Evolutionary conservation across 2,113 vertebrate genomes (phyloP).

Genomic region (Corythornis cristatus): DNA sequence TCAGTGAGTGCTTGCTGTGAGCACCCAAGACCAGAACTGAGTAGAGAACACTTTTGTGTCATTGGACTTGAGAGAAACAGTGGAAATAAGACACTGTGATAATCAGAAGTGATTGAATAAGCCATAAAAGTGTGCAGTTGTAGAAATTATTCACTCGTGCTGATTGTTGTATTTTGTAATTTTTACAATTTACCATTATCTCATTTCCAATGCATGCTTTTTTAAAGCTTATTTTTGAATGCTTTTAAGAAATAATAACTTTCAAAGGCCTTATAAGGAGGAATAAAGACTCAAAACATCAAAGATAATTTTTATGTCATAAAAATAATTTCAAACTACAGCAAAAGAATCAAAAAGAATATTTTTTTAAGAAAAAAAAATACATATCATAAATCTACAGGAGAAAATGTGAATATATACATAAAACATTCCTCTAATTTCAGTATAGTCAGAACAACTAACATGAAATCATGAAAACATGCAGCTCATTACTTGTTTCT

Average conservation of each 20-base stretch:
- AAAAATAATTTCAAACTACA: constrained; percentile 9
- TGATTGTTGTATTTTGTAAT: background rate
- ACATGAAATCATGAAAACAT: background rate
- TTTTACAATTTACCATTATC: background rate
- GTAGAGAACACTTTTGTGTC: constrained; percentile 73
- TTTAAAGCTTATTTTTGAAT: background rate
- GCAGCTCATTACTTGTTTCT: background rate
- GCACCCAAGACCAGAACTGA: constrained; percentile 75
- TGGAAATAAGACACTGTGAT: background rate
- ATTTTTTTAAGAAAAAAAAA: background rate
- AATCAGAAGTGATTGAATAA: background rate
- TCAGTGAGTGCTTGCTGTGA: constrained; percentile 74
- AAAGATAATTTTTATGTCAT: background rate
- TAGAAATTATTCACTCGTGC: background rate
- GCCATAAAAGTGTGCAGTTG: background rate
- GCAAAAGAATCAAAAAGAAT: background rate
- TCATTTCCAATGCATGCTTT: background rate
- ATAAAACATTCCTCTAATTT: background rate
- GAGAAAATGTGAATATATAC: background rate
- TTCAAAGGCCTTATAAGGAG: background rate
- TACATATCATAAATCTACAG: background rate
- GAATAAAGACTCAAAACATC: background rate
- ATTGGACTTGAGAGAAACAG: constrained; percentile 3
- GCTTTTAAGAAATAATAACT: background rate
- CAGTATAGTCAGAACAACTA: background rate